A percentile compares a stretch with the other conserved stretches of the same genome.
Evolutionary conservation across 2,113 vertebrate species (phyloP).

Genomic region (Dendropsophus ebraccatus): DNA sequence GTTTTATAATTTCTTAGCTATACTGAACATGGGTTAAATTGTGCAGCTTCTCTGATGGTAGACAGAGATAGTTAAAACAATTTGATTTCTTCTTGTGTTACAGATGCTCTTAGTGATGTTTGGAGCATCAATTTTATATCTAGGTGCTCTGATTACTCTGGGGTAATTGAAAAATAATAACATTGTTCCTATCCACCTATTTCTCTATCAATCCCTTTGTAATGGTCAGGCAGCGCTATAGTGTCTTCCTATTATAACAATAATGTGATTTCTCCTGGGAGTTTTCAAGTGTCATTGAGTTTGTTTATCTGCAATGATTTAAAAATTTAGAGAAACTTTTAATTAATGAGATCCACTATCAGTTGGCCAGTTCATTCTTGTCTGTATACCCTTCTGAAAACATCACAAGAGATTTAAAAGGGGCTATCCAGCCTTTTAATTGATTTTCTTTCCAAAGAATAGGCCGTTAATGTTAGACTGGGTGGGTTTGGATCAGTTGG

Average conservation of each 20-base stretch:
- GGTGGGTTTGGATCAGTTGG: too few species aligned
- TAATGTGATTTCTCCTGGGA: neutral
- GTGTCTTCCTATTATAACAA: neutral
- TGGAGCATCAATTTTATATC: constrained; percentile 8
- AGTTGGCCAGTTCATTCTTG: neutral
- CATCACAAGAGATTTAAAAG: too few species aligned
- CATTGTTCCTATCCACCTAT: constrained; percentile 18
- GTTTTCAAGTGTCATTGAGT: neutral
- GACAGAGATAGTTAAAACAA: neutral
- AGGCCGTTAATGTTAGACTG: too few species aligned
- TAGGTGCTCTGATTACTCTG: neutral
- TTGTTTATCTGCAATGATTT: neutral
- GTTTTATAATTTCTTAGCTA: neutral
- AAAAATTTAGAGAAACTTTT: too few species aligned
- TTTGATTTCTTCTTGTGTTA: constrained; percentile 17
- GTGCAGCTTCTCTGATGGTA: neutral
- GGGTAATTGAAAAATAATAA: constrained; percentile 39
- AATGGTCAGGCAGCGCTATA: neutral
- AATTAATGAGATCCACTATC: neutral
- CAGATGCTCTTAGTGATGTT: neutral
- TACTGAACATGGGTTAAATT: neutral
- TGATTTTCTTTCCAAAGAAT: too few species aligned
- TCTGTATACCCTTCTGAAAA: too few species aligned
- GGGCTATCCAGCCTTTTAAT: too few species aligned
- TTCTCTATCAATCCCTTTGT: neutral